Percentiles rank a stretch among this genome's conserved stretches.
Conservation (phyloP, 1,140 invertebrate genomes). For the Pentalonia nigronervosa region DNA sequence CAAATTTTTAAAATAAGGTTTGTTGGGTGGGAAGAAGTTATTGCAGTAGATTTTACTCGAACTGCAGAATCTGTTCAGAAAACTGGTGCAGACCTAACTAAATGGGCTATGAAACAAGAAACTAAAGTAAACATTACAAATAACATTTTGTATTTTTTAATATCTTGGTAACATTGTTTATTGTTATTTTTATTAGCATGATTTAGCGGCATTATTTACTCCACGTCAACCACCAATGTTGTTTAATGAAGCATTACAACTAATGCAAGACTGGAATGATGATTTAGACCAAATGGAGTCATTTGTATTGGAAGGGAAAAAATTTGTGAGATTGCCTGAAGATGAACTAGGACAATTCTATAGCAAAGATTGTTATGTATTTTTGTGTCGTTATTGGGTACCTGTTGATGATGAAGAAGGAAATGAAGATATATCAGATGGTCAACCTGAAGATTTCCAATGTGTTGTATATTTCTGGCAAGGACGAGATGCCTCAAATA, state of each 20-base stretch:
- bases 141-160: neutral
- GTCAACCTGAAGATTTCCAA: conserved; percentile 83
- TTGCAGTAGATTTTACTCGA: conserved; percentile 98
- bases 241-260: conserved; percentile 83
- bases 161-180: neutral
- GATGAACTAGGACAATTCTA: conserved; percentile 89
- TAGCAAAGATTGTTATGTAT: conserved; percentile 96
- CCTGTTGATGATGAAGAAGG: conserved; percentile 71
- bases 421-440: conserved; percentile 72
- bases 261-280: conserved; percentile 93
- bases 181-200: conserved; percentile 69
- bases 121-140: conserved; percentile 71
- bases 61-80: conserved; percentile 96
- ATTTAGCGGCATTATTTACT: conserved; percentile 94
- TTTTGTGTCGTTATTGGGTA: conserved; percentile 95
- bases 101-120: conserved; percentile 91
- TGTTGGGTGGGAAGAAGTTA: conserved; percentile 97
- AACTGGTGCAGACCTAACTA: conserved; percentile 93
- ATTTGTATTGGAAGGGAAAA: conserved; percentile 96
- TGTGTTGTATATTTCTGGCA: conserved; percentile 99
- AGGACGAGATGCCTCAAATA: conserved; percentile 94
- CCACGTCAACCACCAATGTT: conserved; percentile 90
- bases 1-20: conserved; percentile 98
- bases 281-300: conserved; percentile 96
- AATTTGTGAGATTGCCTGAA: conserved; percentile 94